A percentile compares a stretch with the other conserved stretches of the same genome.
These are phyloP conservation scores for Piscicola geometra DNA, from an alignment of 2,888 invertebrate genomes.

Conservation along the genomic window DNA sequence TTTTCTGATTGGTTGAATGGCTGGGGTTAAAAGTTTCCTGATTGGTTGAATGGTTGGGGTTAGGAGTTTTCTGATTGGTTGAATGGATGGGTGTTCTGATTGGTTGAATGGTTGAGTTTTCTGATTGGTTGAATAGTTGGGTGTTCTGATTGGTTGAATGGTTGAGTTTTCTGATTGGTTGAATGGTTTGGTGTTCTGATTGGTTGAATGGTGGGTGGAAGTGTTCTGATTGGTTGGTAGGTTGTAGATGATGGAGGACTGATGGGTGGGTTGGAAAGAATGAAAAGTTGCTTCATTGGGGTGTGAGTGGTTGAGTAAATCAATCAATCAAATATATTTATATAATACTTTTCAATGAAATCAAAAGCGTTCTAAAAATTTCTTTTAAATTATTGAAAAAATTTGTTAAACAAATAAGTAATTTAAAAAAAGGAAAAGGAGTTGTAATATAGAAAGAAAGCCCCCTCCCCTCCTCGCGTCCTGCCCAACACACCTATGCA, in stretches of 20 bases:
- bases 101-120: not conserved
- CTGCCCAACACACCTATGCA: conserved; percentile 60
- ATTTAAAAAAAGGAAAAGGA: not conserved
- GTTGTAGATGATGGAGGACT: no score
- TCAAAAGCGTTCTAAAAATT: not conserved
- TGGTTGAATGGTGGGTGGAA: conserved; percentile 59
- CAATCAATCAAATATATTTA: no score
- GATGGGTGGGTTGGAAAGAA: not conserved
- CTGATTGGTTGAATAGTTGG: no score
- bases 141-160: no score
- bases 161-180: no score
- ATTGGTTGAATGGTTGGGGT: not conserved
- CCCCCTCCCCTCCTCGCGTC: no score
- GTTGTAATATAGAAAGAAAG: not conserved
- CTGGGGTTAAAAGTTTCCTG: no score
- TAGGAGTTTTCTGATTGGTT: conserved; percentile 63
- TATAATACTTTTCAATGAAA: not conserved
- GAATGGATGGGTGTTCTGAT: not conserved
- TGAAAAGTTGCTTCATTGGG: conserved; percentile 63
- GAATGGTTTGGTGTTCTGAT: no score
- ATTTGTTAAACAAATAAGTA: not conserved
- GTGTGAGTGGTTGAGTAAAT: not conserved
- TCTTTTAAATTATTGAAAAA: not conserved
- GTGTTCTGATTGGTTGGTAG: conserved; percentile 60
- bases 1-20: no score